Conservation (phyloP, 1,140 invertebrate genomes). For the Bombus pascuorum region DNA sequence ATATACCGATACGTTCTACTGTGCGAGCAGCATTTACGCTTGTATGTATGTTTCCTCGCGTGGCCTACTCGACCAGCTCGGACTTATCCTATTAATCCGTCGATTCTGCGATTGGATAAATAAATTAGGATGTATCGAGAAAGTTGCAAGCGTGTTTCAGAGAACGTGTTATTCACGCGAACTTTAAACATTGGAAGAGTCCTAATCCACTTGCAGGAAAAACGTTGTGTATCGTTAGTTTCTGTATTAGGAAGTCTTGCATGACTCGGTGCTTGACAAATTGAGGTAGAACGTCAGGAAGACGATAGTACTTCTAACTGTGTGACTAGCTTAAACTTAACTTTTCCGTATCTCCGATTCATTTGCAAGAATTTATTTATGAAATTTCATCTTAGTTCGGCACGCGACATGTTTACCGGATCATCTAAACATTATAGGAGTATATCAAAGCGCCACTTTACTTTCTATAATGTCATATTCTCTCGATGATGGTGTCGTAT, state of each 20-base stretch:
- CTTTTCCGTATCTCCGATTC: neutral
- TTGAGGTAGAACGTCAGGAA: neutral
- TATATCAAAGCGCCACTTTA: neutral
- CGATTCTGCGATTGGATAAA: neutral
- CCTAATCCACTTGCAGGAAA: too few relatives aligned
- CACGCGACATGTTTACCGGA: neutral
- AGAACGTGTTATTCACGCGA: conserved; percentile 15
- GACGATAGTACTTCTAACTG: neutral
- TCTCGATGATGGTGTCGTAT: neutral
- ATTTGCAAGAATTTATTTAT: neutral
- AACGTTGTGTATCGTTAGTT: too few relatives aligned
- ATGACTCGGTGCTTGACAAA: neutral
- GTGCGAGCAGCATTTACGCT: neutral
- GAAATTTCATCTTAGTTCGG: too few relatives aligned
- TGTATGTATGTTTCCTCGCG: neutral
- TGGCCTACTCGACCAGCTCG: too few relatives aligned
- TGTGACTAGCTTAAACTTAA: neutral
- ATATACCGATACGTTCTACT: neutral
- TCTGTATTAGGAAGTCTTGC: too few relatives aligned
- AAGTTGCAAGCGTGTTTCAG: neutral
- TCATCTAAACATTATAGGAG: neutral
- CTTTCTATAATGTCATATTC: neutral
- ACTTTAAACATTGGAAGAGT: neutral
- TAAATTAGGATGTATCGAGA: neutral
- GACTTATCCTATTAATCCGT: neutral